Evolutionary conservation across 2,888 invertebrate genomes (phyloP).

Genomic region (Operophtera brumata): DNA sequence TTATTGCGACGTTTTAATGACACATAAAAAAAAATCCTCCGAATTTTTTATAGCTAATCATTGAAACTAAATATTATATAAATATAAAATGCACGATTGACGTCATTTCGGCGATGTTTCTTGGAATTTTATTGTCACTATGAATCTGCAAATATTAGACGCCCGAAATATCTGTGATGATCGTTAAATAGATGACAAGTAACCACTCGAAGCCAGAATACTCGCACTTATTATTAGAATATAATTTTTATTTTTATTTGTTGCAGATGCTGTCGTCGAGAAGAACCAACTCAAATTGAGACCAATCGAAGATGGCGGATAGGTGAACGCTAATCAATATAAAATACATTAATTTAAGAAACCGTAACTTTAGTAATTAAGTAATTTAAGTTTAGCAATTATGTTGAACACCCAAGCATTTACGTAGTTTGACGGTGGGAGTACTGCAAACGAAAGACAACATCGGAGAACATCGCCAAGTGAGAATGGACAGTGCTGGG

Average conservation of each 20-base stretch:
- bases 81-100: conserved; percentile 40
- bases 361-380: conserved; percentile 74
- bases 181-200: conserved; percentile 32
- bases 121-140: conserved; percentile 39
- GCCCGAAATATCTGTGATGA: conserved; percentile 34
- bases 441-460: conserved; percentile 27
- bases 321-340: conserved; percentile 44
- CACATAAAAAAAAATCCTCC: conserved; percentile 39
- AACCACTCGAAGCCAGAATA: conserved; percentile 8
- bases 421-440: conserved; percentile 49
- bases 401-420: conserved; percentile 68
- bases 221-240: conserved; percentile 11
- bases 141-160: conserved; percentile 38
- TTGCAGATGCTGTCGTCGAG: conserved; percentile 62
- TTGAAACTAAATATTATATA: conserved; percentile 39
- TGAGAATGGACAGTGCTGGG: conserved; percentile 57
- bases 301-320: conserved; percentile 61
- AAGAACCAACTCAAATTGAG: conserved; percentile 55
- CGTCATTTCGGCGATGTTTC: conserved; percentile 42
- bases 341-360: conserved; percentile 64
- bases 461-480: conserved; percentile 31
- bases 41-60: conserved; percentile 38
- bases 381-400: conserved; percentile 60
- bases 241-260: conserved; percentile 33
- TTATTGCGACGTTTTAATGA: conserved; percentile 53